Base-by-base conservation (phyloP, 1,140 invertebrate genomes). In the Contarinia nasturtii region DNA sequence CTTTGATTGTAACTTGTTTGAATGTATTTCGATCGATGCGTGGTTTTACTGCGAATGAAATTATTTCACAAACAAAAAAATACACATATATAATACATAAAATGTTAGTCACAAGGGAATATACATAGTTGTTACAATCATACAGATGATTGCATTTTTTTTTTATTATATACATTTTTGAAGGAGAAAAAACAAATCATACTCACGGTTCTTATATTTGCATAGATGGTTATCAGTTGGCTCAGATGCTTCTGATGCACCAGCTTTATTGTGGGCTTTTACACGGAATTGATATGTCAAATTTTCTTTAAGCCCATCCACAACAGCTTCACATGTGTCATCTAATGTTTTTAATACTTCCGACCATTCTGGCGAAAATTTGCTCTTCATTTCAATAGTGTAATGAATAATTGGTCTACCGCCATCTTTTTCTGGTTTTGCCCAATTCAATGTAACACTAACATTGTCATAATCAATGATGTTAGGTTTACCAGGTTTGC, bases 331-430 rank as follows among this genome's bases (percentile, higher is more conserved):
- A 0, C 83, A 82, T 47, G 75, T 82, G 11, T 72, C 73, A 52
- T 86, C 80, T 41, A 74, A 65, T 1, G 89, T 91, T 58, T 86
- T 87, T 1, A 75, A 65, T 11, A 89, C 82, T 71, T 94, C 86
- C 21, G 73, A 69, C 90, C 90, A 96, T 47, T 91, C 86, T 12
- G 77, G 71, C 17, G 83, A 74, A 55, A 88, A 85, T 69, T 97
- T 97, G 58, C 96, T 90, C 60, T 93, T 95, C 70, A 89, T 90
- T 70, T 99, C 93, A 43, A 98, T 75, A 19, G 92, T 75, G 56
- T 98, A 98, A 54, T 92, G 86, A 44, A 79, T 77, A 51, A 98
- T 89, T n/a, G 92, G 86, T 50, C 92, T 76, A 20, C 95, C 94
- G 58, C 93, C 93, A 63, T 96, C 89, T 50, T 73, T 82, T 22